phyloP scores from a whole-genome alignment of 2,113 vertebrate genomes.

The Scortum barcoo region DNA sequence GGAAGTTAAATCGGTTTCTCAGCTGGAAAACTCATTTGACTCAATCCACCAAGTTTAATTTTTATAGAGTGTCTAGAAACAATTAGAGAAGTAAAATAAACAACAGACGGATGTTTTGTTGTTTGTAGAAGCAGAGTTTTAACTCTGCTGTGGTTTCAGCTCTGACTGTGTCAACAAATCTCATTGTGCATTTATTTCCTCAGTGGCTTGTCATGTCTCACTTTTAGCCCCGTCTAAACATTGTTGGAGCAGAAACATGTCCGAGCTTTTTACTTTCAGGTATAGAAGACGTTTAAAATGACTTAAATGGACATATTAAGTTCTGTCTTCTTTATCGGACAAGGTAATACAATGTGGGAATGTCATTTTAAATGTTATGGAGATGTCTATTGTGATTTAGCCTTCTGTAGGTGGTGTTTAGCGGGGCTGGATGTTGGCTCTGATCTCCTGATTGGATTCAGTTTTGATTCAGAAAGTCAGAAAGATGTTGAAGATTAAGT shows the following conservation, averaged over 20 bases:
- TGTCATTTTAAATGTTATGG: not conserved
- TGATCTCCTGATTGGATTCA: slow-evolving; percentile 19
- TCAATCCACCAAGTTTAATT: not conserved
- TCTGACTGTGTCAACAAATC: not conserved
- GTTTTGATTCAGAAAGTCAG: slow-evolving; percentile 23
- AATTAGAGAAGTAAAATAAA: not conserved
- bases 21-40: not conserved
- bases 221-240: not conserved
- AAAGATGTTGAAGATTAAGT: not conserved
- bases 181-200: not conserved
- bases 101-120: not conserved
- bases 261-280: slow-evolving; percentile 76
- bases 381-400: slow-evolving; percentile 47
- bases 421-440: not conserved
- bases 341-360: slow-evolving; percentile 61
- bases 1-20: not conserved
- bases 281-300: slow-evolving; percentile 70
- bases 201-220: not conserved
- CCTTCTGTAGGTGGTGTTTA: slow-evolving; percentile 34
- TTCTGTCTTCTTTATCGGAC: slow-evolving; percentile 48
- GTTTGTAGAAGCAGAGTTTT: not conserved
- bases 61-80: not conserved
- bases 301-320: slow-evolving; percentile 52
- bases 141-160: not conserved
- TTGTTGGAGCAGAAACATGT: slow-evolving; percentile 57